A percentile compares a stretch with the other conserved stretches of the same genome.
phyloP scores from a whole-genome alignment of 1,140 invertebrate genomes.

The Sarcophaga peregrina region DNA sequence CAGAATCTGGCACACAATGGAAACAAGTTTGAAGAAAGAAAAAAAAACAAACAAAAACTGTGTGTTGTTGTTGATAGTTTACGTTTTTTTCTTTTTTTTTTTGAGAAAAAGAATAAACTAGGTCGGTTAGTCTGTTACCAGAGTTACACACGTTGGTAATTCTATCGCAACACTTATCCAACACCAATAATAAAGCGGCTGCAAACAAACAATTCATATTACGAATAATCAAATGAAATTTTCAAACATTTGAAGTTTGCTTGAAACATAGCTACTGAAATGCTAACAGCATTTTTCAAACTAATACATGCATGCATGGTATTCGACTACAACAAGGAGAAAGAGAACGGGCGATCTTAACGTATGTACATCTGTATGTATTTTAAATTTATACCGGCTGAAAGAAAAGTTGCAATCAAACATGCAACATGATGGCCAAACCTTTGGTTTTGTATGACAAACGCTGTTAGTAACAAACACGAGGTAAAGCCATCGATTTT shows the following conservation, averaged over 20 bases:
- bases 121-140: conserved; percentile 22
- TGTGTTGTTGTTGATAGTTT: not conserved
- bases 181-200: not conserved
- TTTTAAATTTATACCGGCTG: too few relatives aligned
- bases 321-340: too few relatives aligned
- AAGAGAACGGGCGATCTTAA: too few relatives aligned
- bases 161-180: not conserved
- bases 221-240: too few relatives aligned
- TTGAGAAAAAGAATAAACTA: conserved; percentile 24
- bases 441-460: not conserved
- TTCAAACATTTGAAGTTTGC: too few relatives aligned
- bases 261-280: too few relatives aligned
- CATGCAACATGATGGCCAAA: not conserved
- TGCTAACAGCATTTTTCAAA: too few relatives aligned
- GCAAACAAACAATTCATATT: not conserved
- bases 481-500: conserved; percentile 35
- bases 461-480: not conserved
- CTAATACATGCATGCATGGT: too few relatives aligned
- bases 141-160: not conserved
- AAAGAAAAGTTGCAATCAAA: not conserved
- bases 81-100: not conserved
- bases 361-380: too few relatives aligned
- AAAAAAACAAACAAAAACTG: not conserved
- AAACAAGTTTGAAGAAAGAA: not conserved
- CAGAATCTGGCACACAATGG: conserved; percentile 14